Evolutionary conservation across 2,113 vertebrate genomes (phyloP).

Genomic region (Eretmodus cyanostictus): DNA sequence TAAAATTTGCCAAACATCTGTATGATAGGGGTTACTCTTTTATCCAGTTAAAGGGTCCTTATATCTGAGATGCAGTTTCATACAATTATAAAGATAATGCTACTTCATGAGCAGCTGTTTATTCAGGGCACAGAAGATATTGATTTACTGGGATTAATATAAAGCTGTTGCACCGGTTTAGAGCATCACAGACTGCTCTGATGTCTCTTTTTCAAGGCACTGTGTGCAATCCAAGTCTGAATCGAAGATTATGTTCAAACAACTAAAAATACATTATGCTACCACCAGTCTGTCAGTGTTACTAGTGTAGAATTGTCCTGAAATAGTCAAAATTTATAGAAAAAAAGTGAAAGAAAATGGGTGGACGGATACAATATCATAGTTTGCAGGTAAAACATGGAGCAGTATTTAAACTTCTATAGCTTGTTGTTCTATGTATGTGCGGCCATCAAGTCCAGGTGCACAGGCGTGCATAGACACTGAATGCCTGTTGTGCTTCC

Average conservation of each 20-base stretch:
- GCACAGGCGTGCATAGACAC: slow-evolving; percentile 54
- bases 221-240: neutral
- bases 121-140: neutral
- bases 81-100: neutral
- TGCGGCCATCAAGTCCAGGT: slow-evolving; percentile 57
- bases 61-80: neutral
- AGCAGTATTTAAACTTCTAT: neutral
- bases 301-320: neutral
- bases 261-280: neutral
- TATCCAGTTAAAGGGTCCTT: neutral
- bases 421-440: neutral
- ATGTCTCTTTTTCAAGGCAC: neutral
- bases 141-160: neutral
- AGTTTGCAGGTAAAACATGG: neutral
- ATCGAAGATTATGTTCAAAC: neutral
- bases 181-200: neutral
- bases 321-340: neutral
- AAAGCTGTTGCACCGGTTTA: neutral
- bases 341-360: neutral
- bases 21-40: neutral
- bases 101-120: neutral
- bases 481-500: slow-evolving; percentile 60
- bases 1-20: neutral
- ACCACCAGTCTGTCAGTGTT: neutral
- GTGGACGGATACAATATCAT: neutral